A percentile compares a stretch with the other conserved stretches of the same genome.
Evolutionary conservation across 2,797 vertebrate genomes (phyloP).

Genomic region (Sebastes alutus): DNA sequence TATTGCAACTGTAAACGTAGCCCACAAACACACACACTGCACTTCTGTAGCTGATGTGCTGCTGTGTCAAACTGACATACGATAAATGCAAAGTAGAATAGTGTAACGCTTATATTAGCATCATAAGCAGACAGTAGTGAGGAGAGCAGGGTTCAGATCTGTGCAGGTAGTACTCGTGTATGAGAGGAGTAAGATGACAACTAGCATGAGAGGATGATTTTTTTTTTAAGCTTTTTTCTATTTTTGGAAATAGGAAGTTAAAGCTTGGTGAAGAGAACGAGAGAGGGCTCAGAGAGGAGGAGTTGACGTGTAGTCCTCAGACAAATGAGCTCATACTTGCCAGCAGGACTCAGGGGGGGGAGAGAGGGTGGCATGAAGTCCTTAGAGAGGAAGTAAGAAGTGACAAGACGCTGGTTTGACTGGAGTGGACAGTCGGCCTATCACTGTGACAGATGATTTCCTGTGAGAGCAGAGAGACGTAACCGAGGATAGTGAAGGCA

Average conservation of each 20-base stretch:
- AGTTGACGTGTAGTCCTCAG: slow-evolving; percentile 24
- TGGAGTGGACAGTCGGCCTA: not conserved
- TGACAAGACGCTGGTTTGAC: slow-evolving; percentile 29
- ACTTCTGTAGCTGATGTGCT: not conserved
- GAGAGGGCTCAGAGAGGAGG: not conserved
- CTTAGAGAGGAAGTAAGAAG: slow-evolving; percentile 43
- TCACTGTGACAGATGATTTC: slow-evolving; percentile 11
- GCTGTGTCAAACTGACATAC: slow-evolving; percentile 20
- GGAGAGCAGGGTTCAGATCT: slow-evolving; percentile 13
- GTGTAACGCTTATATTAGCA: slow-evolving; percentile 39
- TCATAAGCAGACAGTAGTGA: slow-evolving; percentile 8
- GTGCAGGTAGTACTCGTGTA: slow-evolving; percentile 9
- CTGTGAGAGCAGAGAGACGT: slow-evolving; percentile 21
- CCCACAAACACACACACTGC: not conserved
- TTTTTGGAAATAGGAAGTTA: not conserved
- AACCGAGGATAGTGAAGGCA: not conserved
- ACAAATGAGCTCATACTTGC: slow-evolving; percentile 14
- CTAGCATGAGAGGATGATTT: not conserved
- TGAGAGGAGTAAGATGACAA: slow-evolving; percentile 19
- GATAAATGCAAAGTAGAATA: slow-evolving; percentile 22
- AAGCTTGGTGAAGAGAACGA: not conserved
- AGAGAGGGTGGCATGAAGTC: not conserved
- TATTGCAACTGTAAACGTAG: not conserved
- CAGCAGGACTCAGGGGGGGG: not conserved
- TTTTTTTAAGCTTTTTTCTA: not conserved